Conservation (phyloP, 2,888 invertebrate genomes). For the Callinectes sapidus region DNA sequence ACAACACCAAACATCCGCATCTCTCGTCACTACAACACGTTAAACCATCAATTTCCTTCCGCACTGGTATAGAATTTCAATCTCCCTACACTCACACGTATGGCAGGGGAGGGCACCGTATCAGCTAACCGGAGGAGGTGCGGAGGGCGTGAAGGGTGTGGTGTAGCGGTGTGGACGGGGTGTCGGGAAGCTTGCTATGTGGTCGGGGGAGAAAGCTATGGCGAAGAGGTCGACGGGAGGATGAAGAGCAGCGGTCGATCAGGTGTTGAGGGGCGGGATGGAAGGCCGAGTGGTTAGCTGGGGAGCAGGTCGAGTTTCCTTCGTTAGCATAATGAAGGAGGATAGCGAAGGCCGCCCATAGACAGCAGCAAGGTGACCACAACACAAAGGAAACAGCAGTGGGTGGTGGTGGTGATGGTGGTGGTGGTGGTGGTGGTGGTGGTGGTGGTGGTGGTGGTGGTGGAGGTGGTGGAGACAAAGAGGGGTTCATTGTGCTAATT, state of each 20-base stretch:
- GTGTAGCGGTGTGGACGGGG: neutral
- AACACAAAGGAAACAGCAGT: neutral
- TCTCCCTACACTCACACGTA: neutral
- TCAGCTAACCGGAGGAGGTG: neutral
- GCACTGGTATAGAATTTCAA: neutral
- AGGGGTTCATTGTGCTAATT: neutral
- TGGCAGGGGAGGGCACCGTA: neutral
- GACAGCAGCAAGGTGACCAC: neutral
- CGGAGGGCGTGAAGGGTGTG: neutral
- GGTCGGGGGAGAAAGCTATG: conserved; percentile 9
- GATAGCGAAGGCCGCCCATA: neutral
- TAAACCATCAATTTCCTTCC: neutral
- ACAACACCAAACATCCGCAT: neutral
- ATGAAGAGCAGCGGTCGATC: conserved; percentile 14
- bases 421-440: neutral
- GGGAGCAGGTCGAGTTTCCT: neutral
- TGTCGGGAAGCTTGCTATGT: neutral
- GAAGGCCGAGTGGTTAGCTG: neutral
- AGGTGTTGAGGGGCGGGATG: neutral
- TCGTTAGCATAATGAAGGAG: conserved; percentile 34
- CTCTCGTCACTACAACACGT: neutral
- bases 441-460: neutral
- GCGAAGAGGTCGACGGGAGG: neutral
- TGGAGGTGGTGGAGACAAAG: neutral
- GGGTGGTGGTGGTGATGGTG: neutral